Percentiles rank a stretch among this genome's conserved stretches.
Evolutionary conservation across 2,113 vertebrate genomes (phyloP).

Genomic region (Rattus norvegicus): GRCr8 NC_086019.1:147475501-147476000

Average conservation of each 20-base stretch:
- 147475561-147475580: neutral
- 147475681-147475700: neutral
- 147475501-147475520: no score
- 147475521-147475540: neutral
- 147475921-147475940: neutral
- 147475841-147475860: neutral
- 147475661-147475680: no score
- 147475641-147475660: neutral
- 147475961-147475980: neutral
- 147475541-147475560: neutral
- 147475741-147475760: neutral
- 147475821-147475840: neutral
- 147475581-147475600: neutral
- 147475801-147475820: neutral
- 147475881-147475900: neutral
- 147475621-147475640: no score
- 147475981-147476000: neutral
- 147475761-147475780: neutral
- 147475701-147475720: neutral
- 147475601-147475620: neutral
- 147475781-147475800: neutral
- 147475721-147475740: neutral
- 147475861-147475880: constrained; percentile 10
- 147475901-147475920: neutral
- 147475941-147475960: neutral